phyloP scores from a whole-genome alignment of 2,113 vertebrate genomes.

The Myxocyprinus asiaticus region DNA sequence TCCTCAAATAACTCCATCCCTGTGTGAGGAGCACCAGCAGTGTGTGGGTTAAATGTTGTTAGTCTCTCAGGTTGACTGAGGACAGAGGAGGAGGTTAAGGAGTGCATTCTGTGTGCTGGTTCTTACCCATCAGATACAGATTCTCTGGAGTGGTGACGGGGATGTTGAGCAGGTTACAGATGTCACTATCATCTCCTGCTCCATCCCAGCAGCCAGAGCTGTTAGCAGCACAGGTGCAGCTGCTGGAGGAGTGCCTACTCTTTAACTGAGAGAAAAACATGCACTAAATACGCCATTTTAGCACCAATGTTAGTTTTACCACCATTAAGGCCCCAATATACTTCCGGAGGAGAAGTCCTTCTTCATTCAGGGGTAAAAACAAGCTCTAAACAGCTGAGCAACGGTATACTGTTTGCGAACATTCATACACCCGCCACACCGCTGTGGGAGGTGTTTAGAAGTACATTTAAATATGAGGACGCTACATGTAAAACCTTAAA shows the following conservation, averaged over 20 bases:
- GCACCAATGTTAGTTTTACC: background rate
- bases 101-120: background rate
- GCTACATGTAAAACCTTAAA: too few relatives aligned
- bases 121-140: conserved; percentile 93
- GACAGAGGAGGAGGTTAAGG: too few relatives aligned
- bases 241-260: conserved; percentile 88
- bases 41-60: background rate
- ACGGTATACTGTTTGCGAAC: too few relatives aligned
- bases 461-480: too few relatives aligned
- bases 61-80: too few relatives aligned
- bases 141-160: conserved; percentile 94
- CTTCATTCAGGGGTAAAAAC: too few relatives aligned
- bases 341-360: too few relatives aligned
- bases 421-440: too few relatives aligned
- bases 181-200: conserved; percentile 79
- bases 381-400: too few relatives aligned
- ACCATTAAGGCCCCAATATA: too few relatives aligned
- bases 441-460: too few relatives aligned
- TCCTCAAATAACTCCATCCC: conserved; percentile 98
- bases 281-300: background rate
- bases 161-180: conserved; percentile 83
- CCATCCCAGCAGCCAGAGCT: conserved; percentile 86
- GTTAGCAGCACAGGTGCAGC: conserved; percentile 83
- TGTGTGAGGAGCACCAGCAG: conserved; percentile 50
- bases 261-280: conserved; percentile 75